Conservation (phyloP, 2,113 vertebrate genomes). For the Bufo gargarizans region DNA sequence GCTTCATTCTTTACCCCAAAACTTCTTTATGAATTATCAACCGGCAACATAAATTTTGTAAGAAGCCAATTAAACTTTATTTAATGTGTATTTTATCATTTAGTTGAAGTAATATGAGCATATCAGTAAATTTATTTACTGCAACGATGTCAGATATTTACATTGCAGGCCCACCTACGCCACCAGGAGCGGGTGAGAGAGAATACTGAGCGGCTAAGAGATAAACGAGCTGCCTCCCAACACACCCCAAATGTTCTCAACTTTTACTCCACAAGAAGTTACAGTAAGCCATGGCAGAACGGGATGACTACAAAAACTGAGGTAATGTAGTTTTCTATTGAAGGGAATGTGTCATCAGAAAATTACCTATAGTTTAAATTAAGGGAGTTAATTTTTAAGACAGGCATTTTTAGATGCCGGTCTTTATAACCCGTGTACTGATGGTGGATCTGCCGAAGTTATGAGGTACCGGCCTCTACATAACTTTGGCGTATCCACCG, state of each 20-base stretch:
- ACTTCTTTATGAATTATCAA: too few species aligned
- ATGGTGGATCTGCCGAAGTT: too few species aligned
- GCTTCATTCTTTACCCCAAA: too few species aligned
- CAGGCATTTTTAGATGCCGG: too few species aligned
- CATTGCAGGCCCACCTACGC: slow-evolving; percentile 64
- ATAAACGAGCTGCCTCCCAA: slow-evolving; percentile 34
- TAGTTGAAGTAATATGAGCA: too few species aligned
- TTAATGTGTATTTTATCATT: too few species aligned
- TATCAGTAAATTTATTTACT: background rate
- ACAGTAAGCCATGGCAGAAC: slow-evolving; percentile 58
- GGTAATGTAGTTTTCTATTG: background rate
- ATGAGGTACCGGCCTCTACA: too few species aligned
- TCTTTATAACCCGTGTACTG: too few species aligned
- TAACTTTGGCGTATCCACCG: too few species aligned
- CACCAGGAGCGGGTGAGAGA: slow-evolving; percentile 62
- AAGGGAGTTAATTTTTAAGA: too few species aligned
- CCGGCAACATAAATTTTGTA: background rate
- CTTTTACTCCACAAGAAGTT: slow-evolving; percentile 44
- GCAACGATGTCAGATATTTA: background rate
- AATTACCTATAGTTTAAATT: too few species aligned
- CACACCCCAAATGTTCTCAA: slow-evolving; percentile 2
- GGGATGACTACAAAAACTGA: slow-evolving; percentile 27
- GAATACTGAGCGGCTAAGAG: slow-evolving; percentile 57
- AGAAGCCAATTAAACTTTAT: too few species aligned
- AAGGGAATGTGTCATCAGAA: background rate